phyloP scores from a whole-genome alignment of 2,888 invertebrate species.

The Aphelenchoides bicaudatus region DNA sequence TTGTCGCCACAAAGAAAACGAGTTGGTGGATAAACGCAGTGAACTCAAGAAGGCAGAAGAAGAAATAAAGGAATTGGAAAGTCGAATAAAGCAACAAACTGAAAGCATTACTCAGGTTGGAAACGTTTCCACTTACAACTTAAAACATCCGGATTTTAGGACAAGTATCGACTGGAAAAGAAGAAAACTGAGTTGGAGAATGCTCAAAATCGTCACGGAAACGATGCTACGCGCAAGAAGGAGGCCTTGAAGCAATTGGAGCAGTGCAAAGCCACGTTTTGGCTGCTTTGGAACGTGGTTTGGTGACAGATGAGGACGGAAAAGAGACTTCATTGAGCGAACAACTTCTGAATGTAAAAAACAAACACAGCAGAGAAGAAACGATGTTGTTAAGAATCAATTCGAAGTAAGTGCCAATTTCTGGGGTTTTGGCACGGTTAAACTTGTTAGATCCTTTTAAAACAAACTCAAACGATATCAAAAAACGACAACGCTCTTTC shows the following conservation, averaged over 20 bases:
- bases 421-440: too few species aligned
- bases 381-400: slow-evolving; percentile 24
- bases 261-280: slow-evolving; percentile 69
- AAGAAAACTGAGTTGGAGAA: slow-evolving; percentile 60
- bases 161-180: slow-evolving; percentile 6
- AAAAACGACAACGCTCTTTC: too few species aligned
- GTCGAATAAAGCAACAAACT: slow-evolving; percentile 26
- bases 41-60: neutral
- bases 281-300: slow-evolving; percentile 79
- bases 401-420: slow-evolving; percentile 9
- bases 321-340: slow-evolving; percentile 76
- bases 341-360: slow-evolving; percentile 67
- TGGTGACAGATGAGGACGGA: slow-evolving; percentile 75
- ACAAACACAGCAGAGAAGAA: slow-evolving; percentile 17
- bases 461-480: too few species aligned
- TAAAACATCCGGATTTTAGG: slow-evolving; percentile 4
- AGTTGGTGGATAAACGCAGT: neutral
- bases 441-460: too few species aligned
- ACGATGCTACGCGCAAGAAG: slow-evolving; percentile 64
- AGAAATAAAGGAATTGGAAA: slow-evolving; percentile 4
- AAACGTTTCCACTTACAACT: neutral
- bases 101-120: neutral
- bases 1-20: neutral
- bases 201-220: slow-evolving; percentile 70
- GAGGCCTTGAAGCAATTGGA: slow-evolving; percentile 71